Evolutionary conservation across 1,140 invertebrate genomes (phyloP).

Genomic region (Sarcophaga peregrina): DNA sequence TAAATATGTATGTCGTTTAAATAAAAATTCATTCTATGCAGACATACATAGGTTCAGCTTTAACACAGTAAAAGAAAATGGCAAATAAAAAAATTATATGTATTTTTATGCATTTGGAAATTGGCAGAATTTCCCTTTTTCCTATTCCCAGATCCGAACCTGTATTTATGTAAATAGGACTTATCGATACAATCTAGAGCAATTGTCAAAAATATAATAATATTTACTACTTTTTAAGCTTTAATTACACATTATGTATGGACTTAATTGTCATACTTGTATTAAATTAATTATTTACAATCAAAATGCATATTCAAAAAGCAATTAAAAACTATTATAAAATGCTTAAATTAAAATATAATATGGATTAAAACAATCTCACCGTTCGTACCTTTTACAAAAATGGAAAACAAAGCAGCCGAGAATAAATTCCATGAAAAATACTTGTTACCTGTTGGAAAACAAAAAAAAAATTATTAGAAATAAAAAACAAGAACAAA

Average conservation of each 20-base stretch:
- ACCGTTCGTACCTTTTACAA: constrained; percentile 27
- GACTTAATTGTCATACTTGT: not conserved
- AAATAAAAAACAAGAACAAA: not conserved
- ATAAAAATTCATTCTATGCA: too few relatives aligned
- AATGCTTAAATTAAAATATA: not conserved
- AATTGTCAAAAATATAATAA: constrained; percentile 29
- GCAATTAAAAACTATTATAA: not conserved
- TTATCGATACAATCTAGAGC: constrained; percentile 25
- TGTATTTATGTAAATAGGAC: not conserved
- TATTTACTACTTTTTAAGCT: constrained; percentile 8
- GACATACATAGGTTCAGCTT: too few relatives aligned
- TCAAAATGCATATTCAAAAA: not conserved
- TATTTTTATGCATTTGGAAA: too few relatives aligned
- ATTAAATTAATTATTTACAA: not conserved
- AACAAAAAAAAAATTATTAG: not conserved
- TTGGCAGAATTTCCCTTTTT: too few relatives aligned
- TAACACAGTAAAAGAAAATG: too few relatives aligned
- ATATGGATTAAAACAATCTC: not conserved
- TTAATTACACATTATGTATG: not conserved
- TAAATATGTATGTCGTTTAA: too few relatives aligned
- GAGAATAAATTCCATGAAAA: not conserved
- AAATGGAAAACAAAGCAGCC: too few relatives aligned
- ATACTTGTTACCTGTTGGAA: constrained; percentile 23
- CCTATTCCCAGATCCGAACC: too few relatives aligned
- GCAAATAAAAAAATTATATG: too few relatives aligned